A percentile compares a stretch with the other conserved stretches of the same genome.
phyloP scores from a whole-genome alignment of 2,797 vertebrate species.

The Orientallactaga sibirica region DNA sequence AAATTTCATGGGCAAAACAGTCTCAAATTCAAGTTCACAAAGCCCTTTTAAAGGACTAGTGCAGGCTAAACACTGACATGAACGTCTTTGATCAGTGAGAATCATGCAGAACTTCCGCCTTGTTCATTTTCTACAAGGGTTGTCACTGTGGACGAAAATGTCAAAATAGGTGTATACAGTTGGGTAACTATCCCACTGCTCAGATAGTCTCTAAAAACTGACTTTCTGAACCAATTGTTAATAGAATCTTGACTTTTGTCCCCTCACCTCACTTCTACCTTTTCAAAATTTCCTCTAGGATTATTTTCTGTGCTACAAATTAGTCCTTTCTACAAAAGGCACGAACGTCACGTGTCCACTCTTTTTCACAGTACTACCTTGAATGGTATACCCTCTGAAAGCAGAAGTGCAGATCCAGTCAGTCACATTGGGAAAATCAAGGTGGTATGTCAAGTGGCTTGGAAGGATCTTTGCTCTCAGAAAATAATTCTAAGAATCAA shows the following conservation, averaged over 20 bases:
- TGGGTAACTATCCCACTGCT: background rate
- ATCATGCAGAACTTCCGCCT: background rate
- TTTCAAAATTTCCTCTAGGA: background rate
- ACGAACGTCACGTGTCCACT: background rate
- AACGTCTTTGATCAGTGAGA: background rate
- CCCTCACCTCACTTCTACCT: too few relatives aligned
- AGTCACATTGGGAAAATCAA: conserved; percentile 16
- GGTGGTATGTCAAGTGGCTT: background rate
- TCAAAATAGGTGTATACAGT: background rate
- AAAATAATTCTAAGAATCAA: background rate
- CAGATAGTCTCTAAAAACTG: background rate
- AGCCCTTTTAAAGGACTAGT: background rate
- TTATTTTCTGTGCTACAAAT: conserved; percentile 17
- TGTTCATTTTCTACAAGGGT: background rate
- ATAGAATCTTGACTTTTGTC: background rate
- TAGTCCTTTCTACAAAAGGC: background rate
- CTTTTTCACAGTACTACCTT: background rate
- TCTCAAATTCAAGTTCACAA: background rate
- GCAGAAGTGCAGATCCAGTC: background rate
- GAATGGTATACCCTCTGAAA: background rate
- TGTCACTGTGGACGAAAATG: background rate
- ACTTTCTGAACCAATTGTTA: background rate
- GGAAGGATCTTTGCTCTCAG: background rate
- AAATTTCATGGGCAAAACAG: background rate
- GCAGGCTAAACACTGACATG: background rate